phyloP scores from a whole-genome alignment of 2,113 vertebrate genomes.

The Chrysemys picta region DNA sequence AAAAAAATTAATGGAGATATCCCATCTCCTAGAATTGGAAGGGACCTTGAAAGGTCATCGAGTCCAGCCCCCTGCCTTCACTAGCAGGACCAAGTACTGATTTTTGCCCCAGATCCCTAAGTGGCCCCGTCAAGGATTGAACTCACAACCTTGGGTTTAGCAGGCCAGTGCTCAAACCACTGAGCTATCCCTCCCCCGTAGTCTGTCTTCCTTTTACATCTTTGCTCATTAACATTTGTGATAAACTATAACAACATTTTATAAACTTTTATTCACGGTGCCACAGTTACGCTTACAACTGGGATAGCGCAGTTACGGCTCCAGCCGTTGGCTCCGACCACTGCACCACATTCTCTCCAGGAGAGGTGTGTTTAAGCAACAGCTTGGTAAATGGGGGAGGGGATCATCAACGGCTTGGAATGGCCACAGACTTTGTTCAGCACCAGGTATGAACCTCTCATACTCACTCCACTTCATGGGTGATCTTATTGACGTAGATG shows the following conservation, averaged over 20 bases:
- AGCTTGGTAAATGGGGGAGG: background rate
- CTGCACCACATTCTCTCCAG: background rate
- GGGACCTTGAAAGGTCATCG: no score
- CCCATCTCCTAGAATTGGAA: no score
- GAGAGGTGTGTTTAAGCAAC: background rate
- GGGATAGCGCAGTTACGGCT: background rate
- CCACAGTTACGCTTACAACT: background rate
- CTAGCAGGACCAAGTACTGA: no score
- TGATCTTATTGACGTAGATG: constrained; percentile 97
- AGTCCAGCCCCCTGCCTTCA: no score
- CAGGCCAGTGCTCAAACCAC: no score
- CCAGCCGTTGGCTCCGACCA: background rate
- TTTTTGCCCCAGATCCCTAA: no score
- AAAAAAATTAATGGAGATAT: no score
- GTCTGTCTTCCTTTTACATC: background rate
- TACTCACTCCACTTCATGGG: constrained; percentile 93
- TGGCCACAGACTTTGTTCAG: background rate
- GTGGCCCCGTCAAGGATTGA: no score
- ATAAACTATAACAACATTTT: background rate
- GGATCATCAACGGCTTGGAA: background rate
- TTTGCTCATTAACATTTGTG: background rate
- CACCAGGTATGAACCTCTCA: background rate
- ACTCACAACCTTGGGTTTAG: no score
- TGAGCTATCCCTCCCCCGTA: no score
- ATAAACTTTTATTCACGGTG: background rate